These are phyloP conservation scores for Trematomus bernacchii DNA, from an alignment of 2,797 vertebrate species.

Conservation along the genomic window DNA sequence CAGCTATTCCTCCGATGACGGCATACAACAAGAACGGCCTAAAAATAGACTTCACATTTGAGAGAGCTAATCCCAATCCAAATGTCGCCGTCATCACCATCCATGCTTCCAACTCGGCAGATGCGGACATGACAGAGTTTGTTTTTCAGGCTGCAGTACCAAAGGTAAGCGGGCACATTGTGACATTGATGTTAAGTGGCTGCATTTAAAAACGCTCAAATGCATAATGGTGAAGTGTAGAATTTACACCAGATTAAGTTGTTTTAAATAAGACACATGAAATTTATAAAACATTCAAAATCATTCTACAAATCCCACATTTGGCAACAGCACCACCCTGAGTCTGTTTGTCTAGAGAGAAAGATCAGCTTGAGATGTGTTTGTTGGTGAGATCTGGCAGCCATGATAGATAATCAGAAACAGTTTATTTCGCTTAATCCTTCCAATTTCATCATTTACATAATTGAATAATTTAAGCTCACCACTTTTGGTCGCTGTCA, in stretches of 20 bases:
- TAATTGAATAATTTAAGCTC: not conserved
- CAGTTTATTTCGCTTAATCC: not conserved
- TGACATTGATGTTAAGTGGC: not conserved
- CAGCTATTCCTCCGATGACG: slow-evolving; percentile 96
- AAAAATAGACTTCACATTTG: slow-evolving; percentile 99
- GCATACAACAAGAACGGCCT: slow-evolving; percentile 99
- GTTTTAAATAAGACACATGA: not conserved
- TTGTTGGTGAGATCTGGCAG: not conserved
- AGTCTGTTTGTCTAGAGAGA: not conserved
- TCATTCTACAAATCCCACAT: not conserved
- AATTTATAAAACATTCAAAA: not conserved
- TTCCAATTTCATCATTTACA: slow-evolving; percentile 2
- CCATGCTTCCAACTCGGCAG: slow-evolving; percentile 96
- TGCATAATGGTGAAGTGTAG: not conserved
- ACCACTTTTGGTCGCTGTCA: not conserved
- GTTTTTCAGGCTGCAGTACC: slow-evolving; percentile 99
- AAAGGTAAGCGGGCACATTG: slow-evolving; percentile 89
- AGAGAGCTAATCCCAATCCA: slow-evolving; percentile 96
- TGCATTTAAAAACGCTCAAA: not conserved
- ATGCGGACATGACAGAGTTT: slow-evolving; percentile 98
- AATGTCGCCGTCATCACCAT: slow-evolving; percentile 98
- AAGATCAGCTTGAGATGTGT: not conserved
- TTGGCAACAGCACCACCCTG: not conserved
- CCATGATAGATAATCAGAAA: not conserved
- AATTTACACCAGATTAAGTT: not conserved